phyloP scores from a whole-genome alignment of 2,888 invertebrate species.

The Synergus itoensis region DNA sequence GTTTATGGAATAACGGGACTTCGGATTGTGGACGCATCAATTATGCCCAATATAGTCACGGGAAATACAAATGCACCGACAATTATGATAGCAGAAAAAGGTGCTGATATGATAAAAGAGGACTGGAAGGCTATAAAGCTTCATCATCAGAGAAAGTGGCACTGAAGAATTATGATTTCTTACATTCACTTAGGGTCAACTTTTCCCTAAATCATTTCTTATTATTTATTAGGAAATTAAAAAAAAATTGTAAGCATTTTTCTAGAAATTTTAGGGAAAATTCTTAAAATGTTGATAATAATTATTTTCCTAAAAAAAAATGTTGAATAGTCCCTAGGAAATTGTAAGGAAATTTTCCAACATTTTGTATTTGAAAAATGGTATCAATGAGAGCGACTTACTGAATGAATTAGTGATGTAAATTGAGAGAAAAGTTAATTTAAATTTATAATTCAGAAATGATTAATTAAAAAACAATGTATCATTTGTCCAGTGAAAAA shows the following conservation, averaged over 20 bases:
- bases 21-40: conserved; percentile 89
- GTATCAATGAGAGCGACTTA: conserved; percentile 1
- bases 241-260: too few relatives aligned
- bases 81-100: conserved; percentile 92
- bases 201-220: not conserved
- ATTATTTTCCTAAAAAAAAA: too few relatives aligned
- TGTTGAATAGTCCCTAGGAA: too few relatives aligned
- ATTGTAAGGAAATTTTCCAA: too few relatives aligned
- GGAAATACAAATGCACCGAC: conserved; percentile 92
- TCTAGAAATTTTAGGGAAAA: too few relatives aligned
- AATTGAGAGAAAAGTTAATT: not conserved
- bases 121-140: conserved; percentile 78
- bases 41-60: conserved; percentile 89
- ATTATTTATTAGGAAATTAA: too few relatives aligned
- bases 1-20: conserved; percentile 85
- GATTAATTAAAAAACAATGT: too few relatives aligned
- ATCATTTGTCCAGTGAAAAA: too few relatives aligned
- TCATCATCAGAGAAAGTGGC: not conserved
- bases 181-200: not conserved
- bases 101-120: conserved; percentile 89
- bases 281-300: too few relatives aligned
- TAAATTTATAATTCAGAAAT: not conserved
- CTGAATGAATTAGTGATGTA: conserved; percentile 10
- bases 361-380: not conserved
- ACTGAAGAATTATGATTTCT: not conserved